Percentiles rank a stretch among this genome's conserved stretches.
Evolutionary conservation across 1,140 invertebrate genomes (phyloP).

Genomic region (Drosophila obscura): DNA sequence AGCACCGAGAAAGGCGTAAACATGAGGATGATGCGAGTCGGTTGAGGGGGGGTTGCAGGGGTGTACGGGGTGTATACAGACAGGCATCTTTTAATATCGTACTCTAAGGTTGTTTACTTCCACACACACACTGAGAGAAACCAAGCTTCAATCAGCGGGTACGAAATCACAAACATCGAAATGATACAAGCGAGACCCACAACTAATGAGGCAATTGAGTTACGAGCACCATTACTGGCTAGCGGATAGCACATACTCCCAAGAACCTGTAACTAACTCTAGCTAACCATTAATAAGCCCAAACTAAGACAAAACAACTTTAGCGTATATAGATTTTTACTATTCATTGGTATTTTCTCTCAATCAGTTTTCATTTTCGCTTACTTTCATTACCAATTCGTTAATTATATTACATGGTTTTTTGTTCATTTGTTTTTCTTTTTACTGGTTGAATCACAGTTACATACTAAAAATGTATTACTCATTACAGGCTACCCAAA

Average conservation of each 20-base stretch:
- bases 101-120: slow-evolving; percentile 46
- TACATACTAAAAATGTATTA: slow-evolving; percentile 80
- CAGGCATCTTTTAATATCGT: slow-evolving; percentile 64
- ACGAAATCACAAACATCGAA: background rate
- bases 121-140: slow-evolving; percentile 30
- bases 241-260: no score
- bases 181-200: background rate
- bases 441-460: slow-evolving; percentile 75
- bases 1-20: slow-evolving; percentile 29
- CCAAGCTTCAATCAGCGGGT: background rate
- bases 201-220: background rate
- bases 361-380: slow-evolving; percentile 39
- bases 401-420: slow-evolving; percentile 73
- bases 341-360: slow-evolving; percentile 59
- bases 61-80: background rate
- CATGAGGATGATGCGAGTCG: slow-evolving; percentile 4
- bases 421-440: slow-evolving; percentile 41
- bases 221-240: background rate
- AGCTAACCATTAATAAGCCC: background rate
- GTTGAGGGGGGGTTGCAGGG: background rate
- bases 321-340: slow-evolving; percentile 51
- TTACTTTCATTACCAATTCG: slow-evolving; percentile 69
- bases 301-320: slow-evolving; percentile 32
- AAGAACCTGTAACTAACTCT: no score
- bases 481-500: slow-evolving; percentile 66